phyloP scores from a whole-genome alignment of 2,797 vertebrate genomes.

The Cetoscarus ocellatus region DNA sequence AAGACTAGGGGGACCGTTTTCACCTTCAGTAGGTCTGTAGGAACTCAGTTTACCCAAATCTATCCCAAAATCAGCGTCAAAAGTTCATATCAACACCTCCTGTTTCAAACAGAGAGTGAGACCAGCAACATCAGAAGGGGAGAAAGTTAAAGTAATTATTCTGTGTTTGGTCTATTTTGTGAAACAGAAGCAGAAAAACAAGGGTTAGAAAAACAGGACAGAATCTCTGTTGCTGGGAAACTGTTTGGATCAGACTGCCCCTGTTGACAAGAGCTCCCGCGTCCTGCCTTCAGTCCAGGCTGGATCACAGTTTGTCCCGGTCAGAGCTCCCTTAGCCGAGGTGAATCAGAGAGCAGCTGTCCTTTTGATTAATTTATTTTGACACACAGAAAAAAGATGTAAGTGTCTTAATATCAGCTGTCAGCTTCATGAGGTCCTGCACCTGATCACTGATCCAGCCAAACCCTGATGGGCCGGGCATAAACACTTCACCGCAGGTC shows the following conservation, averaged over 20 bases:
- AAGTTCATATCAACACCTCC: too few species aligned
- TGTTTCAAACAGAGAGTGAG: too few species aligned
- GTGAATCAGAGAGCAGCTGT: slow-evolving; percentile 29
- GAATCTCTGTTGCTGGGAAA: slow-evolving; percentile 34
- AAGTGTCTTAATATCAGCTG: slow-evolving; percentile 37
- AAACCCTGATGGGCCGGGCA: slow-evolving; percentile 2
- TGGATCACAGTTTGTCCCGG: slow-evolving; percentile 22
- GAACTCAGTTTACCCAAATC: too few species aligned
- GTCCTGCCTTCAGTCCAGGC: slow-evolving; percentile 9
- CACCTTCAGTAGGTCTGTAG: too few species aligned
- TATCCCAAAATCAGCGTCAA: too few species aligned
- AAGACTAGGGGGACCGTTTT: too few species aligned
- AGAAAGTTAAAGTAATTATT: not conserved
- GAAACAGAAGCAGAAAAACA: slow-evolving; percentile 6
- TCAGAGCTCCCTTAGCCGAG: slow-evolving; percentile 31
- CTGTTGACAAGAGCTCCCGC: slow-evolving; percentile 26
- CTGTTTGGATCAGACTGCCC: slow-evolving; percentile 26
- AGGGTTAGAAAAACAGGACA: slow-evolving; percentile 10
- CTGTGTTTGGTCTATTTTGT: slow-evolving; percentile 12
- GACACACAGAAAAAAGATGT: slow-evolving; percentile 24
- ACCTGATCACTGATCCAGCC: slow-evolving; percentile 2
- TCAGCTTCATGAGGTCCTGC: slow-evolving; percentile 12
- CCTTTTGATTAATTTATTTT: slow-evolving; percentile 28
- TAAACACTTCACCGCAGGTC: slow-evolving; percentile 14
- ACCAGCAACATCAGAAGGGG: too few species aligned